Base-by-base conservation (phyloP, 2,888 invertebrate species). In the Torymus auratus region DNA sequence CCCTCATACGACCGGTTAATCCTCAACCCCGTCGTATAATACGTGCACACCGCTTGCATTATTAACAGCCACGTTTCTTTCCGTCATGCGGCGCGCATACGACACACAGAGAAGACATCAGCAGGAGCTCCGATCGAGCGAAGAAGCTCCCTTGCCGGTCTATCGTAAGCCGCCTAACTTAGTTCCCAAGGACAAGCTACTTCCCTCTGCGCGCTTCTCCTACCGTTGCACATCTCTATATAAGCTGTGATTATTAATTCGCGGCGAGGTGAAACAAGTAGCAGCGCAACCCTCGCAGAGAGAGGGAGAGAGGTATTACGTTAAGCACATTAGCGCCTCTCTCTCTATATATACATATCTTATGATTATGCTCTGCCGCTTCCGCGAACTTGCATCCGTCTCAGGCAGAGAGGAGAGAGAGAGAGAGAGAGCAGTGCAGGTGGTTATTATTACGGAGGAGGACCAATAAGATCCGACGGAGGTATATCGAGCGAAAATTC, bases 291-390 rank as follows among this genome's bases (percentile, higher is more conserved):
- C 67, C 72, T 58, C 50, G 5, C 15, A 41, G 2, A 53, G 12
- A 13, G 41, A 12, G 14, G 53, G 73, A 41, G 70, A 53, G 68
- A 83, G 79, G 83, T 84, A 85, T 86, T 86, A 86, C 82, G 84
- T 62, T 86, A 86, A 86, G 84, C 84, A 85, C 83, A 85, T 86
- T 85, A 86, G 84, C 83, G 82, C 82, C 82, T 73, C 76, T 82
- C 83, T 65, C 58, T 41, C 41, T 41, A 78, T 83, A 83, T 84
- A 72, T 17, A 41, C 52, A 53, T 17, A 72, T 74, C 69, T 58
- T 55, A 68, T 70, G 73, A 73, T 61, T 69, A 65, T 56, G 75
- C 28, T 55, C 64, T 58, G 58, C 64, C 17, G 28, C 55, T 53
- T 11, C 7, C 52, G 17, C 15, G 67, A 20, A 67, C 67, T 15